Evolutionary conservation across 2,888 invertebrate species (phyloP).

Genomic region (Aspidiotus rigidus): DNA sequence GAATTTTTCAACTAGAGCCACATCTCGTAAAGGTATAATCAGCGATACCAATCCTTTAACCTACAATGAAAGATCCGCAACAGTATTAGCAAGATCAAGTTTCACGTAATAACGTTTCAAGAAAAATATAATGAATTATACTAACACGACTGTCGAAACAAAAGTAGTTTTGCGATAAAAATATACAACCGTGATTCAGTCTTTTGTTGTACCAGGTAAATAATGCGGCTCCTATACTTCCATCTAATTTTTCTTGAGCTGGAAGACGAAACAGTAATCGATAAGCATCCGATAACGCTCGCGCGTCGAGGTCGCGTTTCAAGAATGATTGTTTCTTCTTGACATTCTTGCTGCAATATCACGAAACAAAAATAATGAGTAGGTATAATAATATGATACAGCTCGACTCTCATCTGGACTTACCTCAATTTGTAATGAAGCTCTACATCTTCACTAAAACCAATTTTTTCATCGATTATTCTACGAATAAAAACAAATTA

Average conservation of each 20-base stretch:
- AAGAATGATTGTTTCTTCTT: slow-evolving; percentile 84
- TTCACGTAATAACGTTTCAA: slow-evolving; percentile 1
- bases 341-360: slow-evolving; percentile 49
- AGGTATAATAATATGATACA: background rate
- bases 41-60: slow-evolving; percentile 70
- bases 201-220: slow-evolving; percentile 93
- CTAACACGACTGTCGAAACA: slow-evolving; percentile 91
- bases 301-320: slow-evolving; percentile 88
- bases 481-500: slow-evolving; percentile 46
- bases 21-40: slow-evolving; percentile 79
- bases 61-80: slow-evolving; percentile 44
- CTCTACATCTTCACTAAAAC: slow-evolving; percentile 75
- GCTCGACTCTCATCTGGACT: background rate
- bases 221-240: slow-evolving; percentile 78
- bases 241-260: slow-evolving; percentile 83
- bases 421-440: slow-evolving; percentile 68
- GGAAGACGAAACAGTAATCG: slow-evolving; percentile 77
- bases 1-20: slow-evolving; percentile 66
- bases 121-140: slow-evolving; percentile 37
- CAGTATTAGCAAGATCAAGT: slow-evolving; percentile 1
- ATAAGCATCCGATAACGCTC: slow-evolving; percentile 87
- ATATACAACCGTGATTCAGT: slow-evolving; percentile 78
- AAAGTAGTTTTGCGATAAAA: slow-evolving; percentile 85
- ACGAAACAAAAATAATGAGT: background rate
- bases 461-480: slow-evolving; percentile 82